phyloP scores from a whole-genome alignment of 30 jellyfish, hydroid and myxozoan genomes.

The Turritopsis dohrnii region DNA sequence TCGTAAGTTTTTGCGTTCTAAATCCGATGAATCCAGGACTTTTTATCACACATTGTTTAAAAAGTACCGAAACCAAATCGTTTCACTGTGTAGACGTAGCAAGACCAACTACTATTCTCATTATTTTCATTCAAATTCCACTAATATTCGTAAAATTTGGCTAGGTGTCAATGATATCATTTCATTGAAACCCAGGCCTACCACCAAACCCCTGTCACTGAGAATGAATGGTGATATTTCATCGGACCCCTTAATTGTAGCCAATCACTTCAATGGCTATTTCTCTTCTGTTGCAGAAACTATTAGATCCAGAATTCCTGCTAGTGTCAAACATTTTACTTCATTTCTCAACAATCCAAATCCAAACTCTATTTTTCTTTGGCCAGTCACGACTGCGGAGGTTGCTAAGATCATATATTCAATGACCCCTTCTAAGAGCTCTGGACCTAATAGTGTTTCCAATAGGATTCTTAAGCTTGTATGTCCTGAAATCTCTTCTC shows the following conservation, averaged over 20 bases:
- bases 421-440: background rate
- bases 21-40: too few relatives aligned
- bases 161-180: background rate
- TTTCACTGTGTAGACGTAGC: background rate
- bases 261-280: background rate
- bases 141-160: background rate
- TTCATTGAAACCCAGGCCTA: background rate
- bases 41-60: too few relatives aligned
- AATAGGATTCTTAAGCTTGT: background rate
- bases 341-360: background rate
- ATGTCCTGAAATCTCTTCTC: background rate
- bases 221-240: background rate
- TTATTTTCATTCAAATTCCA: too few relatives aligned
- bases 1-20: too few relatives aligned
- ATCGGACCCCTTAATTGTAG: background rate
- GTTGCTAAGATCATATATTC: too few relatives aligned
- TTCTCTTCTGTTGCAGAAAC: background rate
- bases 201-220: background rate
- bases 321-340: background rate
- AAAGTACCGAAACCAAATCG: background rate
- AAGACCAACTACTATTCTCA: too few relatives aligned
- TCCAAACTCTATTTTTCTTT: background rate
- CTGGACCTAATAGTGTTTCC: background rate
- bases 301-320: background rate
- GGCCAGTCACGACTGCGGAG: background rate